Evolutionary conservation across 2,888 invertebrate genomes (phyloP).

Genomic region (Ophonus ardosiacus): DNA sequence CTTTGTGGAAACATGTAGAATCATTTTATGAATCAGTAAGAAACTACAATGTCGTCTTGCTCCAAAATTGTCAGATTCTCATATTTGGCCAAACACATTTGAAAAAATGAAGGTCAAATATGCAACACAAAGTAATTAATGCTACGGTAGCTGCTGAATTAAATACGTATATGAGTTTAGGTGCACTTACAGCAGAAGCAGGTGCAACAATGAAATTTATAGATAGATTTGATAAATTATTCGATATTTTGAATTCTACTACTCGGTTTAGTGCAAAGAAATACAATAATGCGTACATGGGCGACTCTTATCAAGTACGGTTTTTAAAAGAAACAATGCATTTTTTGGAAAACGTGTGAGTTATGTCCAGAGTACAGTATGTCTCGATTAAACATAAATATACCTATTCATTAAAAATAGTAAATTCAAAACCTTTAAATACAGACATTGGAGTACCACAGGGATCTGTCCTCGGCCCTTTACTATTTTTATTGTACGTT

Average conservation of each 20-base stretch:
- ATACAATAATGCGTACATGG: not conserved
- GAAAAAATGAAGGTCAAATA: too few relatives aligned
- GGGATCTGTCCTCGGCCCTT: too few relatives aligned
- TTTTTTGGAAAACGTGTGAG: not conserved
- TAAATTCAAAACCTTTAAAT: too few relatives aligned
- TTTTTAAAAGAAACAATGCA: too few relatives aligned
- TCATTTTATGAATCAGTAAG: constrained; percentile 58
- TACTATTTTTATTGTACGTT: too few relatives aligned
- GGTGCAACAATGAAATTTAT: constrained; percentile 64
- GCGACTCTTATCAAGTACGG: not conserved
- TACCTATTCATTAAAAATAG: too few relatives aligned
- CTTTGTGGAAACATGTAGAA: constrained; percentile 65
- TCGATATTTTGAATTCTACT: constrained; percentile 64
- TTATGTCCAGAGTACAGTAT: too few relatives aligned
- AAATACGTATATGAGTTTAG: constrained; percentile 64
- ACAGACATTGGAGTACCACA: too few relatives aligned
- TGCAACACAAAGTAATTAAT: constrained; percentile 67
- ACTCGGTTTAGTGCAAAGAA: not conserved
- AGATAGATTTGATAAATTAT: constrained; percentile 67
- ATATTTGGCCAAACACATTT: constrained; percentile 66
- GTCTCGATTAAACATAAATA: too few relatives aligned
- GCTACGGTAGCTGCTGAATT: constrained; percentile 66
- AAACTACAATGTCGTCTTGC: constrained; percentile 52
- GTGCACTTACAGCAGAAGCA: constrained; percentile 64
- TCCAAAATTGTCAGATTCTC: constrained; percentile 66